Conservation (phyloP, 1,140 invertebrate species). For the Sogatella furcifera region DNA sequence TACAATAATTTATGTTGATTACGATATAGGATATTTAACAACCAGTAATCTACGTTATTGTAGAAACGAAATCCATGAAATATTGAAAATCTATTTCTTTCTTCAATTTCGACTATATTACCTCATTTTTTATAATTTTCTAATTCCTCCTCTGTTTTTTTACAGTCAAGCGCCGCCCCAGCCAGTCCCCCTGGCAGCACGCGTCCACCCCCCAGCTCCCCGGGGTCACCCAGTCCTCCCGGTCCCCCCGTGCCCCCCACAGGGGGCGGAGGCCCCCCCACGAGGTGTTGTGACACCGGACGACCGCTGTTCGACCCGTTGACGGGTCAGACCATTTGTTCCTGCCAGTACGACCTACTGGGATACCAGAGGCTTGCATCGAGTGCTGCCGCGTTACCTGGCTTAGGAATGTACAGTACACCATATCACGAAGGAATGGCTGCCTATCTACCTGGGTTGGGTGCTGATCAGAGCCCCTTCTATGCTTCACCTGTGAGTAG, state of each 20-base stretch:
- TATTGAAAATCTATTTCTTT: too few relatives aligned
- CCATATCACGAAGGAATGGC: constrained; percentile 51
- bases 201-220: constrained; percentile 6
- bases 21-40: too few relatives aligned
- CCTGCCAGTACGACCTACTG: constrained; percentile 60
- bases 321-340: constrained; percentile 85
- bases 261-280: constrained; percentile 28
- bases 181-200: constrained; percentile 3
- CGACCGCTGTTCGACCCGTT: constrained; percentile 83
- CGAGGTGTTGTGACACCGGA: constrained; percentile 82
- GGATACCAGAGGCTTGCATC: constrained; percentile 37
- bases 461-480: constrained; percentile 69
- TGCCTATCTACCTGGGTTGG: constrained; percentile 67
- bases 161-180: constrained; percentile 17
- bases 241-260: constrained; percentile 17
- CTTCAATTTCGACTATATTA: too few relatives aligned
- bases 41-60: too few relatives aligned
- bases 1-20: too few relatives aligned
- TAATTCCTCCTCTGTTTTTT: constrained; percentile 2
- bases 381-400: constrained; percentile 67
- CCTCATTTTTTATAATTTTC: too few relatives aligned
- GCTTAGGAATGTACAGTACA: constrained; percentile 65
- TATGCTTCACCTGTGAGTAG: constrained; percentile 67
- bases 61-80: too few relatives aligned
- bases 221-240: background rate